Percentiles rank a stretch among this genome's conserved stretches.
phyloP scores from a whole-genome alignment of 2,888 invertebrate species.

The Allolobophora icterica region DNA sequence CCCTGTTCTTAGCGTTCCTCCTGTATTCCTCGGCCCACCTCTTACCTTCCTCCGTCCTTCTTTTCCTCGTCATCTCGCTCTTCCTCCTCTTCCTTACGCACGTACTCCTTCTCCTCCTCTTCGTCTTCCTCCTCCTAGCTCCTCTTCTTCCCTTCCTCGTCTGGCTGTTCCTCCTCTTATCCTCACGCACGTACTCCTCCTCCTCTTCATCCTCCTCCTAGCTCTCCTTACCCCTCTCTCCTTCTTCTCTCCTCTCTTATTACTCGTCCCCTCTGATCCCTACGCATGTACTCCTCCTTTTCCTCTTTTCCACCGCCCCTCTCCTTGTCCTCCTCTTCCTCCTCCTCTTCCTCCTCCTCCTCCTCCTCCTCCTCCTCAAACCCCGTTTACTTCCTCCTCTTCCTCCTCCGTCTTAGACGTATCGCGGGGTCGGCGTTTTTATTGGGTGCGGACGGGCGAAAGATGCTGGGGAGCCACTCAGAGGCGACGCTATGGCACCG shows the following conservation, averaged over 20 bases:
- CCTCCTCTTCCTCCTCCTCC: neutral
- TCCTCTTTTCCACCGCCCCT: neutral
- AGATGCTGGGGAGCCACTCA: neutral
- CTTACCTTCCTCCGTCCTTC: neutral
- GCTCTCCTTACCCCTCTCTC: neutral
- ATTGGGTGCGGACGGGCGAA: neutral
- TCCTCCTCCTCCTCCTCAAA: neutral
- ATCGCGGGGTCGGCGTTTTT: neutral
- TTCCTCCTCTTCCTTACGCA: no score
- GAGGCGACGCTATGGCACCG: neutral
- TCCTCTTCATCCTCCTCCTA: no score
- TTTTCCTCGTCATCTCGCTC: no score
- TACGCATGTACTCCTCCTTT: neutral
- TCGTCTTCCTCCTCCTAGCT: no score
- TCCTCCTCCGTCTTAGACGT: neutral
- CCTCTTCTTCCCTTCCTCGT: neutral
- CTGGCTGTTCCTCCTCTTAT: neutral
- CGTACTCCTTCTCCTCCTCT: no score
- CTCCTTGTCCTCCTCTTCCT: neutral
- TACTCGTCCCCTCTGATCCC: neutral
- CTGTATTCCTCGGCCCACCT: no score
- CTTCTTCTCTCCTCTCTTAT: neutral
- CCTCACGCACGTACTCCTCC: neutral
- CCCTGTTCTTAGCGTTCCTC: no score
- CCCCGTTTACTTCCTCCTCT: neutral